Conservation (phyloP, 2,113 vertebrate species). For the Archilochus colubris region DNA sequence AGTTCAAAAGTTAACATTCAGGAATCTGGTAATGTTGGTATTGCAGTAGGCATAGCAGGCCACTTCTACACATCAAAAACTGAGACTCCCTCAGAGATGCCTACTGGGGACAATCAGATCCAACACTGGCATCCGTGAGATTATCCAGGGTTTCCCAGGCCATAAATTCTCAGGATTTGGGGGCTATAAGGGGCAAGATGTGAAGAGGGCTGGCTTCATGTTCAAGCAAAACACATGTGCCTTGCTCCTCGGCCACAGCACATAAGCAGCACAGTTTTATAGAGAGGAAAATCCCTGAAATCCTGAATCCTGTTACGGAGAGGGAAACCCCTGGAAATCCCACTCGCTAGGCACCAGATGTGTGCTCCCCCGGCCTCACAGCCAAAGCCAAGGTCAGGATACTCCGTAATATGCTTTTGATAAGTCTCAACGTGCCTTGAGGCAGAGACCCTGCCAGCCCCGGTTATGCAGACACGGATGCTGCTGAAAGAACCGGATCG, state of each 20-base stretch:
- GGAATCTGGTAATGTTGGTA: accelerated
- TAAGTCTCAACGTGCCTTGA: accelerated
- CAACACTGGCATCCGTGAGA: background rate
- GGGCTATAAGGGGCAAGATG: background rate
- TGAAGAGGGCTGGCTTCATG: background rate
- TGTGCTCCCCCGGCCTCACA: background rate
- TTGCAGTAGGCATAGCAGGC: accelerated
- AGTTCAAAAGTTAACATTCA: background rate
- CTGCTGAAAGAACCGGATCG: too few species aligned
- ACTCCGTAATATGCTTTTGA: accelerated
- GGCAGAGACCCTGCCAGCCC: background rate
- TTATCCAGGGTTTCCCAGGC: background rate
- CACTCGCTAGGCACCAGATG: accelerated
- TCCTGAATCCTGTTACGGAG: too few species aligned
- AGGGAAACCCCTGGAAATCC: background rate
- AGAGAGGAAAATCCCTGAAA: too few species aligned
- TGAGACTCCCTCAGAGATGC: accelerated
- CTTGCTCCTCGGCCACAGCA: accelerated
- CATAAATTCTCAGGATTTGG: background rate
- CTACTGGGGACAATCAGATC: background rate
- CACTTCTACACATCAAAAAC: accelerated
- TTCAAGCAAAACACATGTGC: background rate
- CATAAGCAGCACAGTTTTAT: accelerated
- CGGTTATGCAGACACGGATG: accelerated
- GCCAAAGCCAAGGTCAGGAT: background rate